Evolutionary conservation across 1,140 invertebrate genomes (phyloP).

Genomic region (Protaetia brevitarsis): DNA sequence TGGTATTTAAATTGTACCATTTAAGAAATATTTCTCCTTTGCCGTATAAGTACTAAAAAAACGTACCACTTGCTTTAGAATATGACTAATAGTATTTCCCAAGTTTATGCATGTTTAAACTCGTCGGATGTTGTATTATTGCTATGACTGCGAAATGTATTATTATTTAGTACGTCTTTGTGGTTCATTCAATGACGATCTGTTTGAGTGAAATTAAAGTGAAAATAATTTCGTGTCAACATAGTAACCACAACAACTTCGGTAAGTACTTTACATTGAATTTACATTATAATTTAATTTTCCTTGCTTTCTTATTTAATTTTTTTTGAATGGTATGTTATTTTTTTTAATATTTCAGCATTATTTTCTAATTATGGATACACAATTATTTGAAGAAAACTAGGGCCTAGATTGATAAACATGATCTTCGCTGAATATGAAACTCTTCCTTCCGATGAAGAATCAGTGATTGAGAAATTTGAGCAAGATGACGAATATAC

Average conservation of each 20-base stretch:
- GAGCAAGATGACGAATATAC: too few species aligned
- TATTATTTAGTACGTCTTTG: background rate
- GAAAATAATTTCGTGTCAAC: background rate
- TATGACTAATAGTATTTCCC: background rate
- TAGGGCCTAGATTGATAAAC: conserved; percentile 1
- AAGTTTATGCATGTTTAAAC: background rate
- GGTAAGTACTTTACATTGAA: background rate
- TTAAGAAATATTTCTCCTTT: background rate
- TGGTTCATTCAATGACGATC: background rate
- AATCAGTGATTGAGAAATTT: conserved; percentile 7
- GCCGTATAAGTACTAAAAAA: background rate
- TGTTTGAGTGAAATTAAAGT: background rate
- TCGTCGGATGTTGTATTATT: too few species aligned
- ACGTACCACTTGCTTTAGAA: background rate
- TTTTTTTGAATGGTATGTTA: too few species aligned
- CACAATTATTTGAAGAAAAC: background rate
- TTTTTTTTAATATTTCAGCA: background rate
- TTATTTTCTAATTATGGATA: background rate
- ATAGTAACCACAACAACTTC: background rate
- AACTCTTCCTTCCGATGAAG: background rate
- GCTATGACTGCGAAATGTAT: background rate
- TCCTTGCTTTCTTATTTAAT: background rate
- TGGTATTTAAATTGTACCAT: background rate
- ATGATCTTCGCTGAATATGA: conserved; percentile 1
- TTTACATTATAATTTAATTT: background rate